Conservation (phyloP, 2,797 vertebrate genomes). For the Pipistrellus pygmaeus region DNA sequence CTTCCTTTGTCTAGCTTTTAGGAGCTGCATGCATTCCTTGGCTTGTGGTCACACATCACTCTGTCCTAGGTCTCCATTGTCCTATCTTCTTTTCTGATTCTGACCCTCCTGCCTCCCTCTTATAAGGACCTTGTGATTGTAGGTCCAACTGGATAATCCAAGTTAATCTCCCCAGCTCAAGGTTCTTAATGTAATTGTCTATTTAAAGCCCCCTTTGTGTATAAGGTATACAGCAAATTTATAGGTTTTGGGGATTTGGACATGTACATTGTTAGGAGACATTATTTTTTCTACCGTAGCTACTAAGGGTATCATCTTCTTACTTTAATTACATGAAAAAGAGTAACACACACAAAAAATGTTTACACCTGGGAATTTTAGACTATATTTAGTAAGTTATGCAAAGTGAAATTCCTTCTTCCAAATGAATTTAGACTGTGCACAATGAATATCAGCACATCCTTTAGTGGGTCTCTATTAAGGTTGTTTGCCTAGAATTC, state of each 20-base stretch:
- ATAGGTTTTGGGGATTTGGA: not conserved
- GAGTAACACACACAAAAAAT: not conserved
- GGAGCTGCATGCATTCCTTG: not conserved
- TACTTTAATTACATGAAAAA: not conserved
- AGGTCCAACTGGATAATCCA: not conserved
- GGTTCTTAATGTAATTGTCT: not conserved
- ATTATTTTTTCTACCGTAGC: not conserved
- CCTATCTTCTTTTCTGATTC: not conserved
- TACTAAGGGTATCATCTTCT: not conserved
- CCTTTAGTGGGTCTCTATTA: no score
- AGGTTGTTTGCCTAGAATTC: not conserved
- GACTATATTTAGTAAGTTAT: not conserved
- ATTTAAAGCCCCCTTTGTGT: not conserved
- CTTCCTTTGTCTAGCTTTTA: not conserved
- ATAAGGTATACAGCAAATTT: not conserved
- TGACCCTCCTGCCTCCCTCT: not conserved
- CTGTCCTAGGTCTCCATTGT: not conserved
- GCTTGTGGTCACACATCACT: not conserved
- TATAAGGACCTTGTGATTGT: not conserved
- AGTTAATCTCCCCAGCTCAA: not conserved
- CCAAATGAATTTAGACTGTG: not conserved
- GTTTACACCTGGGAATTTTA: not conserved
- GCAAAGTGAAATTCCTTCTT: not conserved
- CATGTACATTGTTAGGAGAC: not conserved
- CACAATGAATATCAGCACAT: not conserved